Evolutionary conservation across 1,140 invertebrate genomes (phyloP).

Genomic region (Microvelia longipes): DNA sequence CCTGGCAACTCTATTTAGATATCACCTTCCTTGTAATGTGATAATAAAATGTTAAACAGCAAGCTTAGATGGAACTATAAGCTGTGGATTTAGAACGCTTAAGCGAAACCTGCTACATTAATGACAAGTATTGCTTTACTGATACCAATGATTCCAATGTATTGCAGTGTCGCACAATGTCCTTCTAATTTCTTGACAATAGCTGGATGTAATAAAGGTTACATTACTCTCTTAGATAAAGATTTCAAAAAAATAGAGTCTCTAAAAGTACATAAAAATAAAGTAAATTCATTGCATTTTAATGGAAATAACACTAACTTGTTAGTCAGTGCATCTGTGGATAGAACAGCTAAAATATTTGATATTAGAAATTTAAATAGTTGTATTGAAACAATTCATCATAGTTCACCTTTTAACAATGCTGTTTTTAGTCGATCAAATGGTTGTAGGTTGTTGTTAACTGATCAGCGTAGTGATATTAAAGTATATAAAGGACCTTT

Average conservation of each 20-base stretch:
- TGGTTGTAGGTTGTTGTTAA: constrained; percentile 14
- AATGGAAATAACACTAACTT: background rate
- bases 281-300: constrained; percentile 11
- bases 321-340: constrained; percentile 13
- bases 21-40: no score
- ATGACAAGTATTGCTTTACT: background rate
- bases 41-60: constrained; percentile 7
- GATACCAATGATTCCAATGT: background rate
- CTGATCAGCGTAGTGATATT: constrained; percentile 14
- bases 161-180: constrained; percentile 6
- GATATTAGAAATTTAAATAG: constrained; percentile 10
- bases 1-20: no score
- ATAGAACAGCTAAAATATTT: constrained; percentile 16
- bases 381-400: background rate
- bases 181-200: constrained; percentile 5
- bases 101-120: background rate
- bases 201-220: constrained; percentile 7
- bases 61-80: constrained; percentile 11
- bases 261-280: constrained; percentile 10
- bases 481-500: constrained; percentile 13
- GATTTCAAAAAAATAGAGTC: constrained; percentile 4
- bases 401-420: constrained; percentile 9
- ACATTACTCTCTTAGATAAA: constrained; percentile 7
- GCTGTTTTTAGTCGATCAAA: constrained; percentile 16
- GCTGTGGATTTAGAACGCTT: background rate